Evolutionary conservation across 92 coral and sea anemone genomes (phyloP), one percentile per base, ranked within the genome.

Genomic region (Isaurus tuberculatus): DNA sequence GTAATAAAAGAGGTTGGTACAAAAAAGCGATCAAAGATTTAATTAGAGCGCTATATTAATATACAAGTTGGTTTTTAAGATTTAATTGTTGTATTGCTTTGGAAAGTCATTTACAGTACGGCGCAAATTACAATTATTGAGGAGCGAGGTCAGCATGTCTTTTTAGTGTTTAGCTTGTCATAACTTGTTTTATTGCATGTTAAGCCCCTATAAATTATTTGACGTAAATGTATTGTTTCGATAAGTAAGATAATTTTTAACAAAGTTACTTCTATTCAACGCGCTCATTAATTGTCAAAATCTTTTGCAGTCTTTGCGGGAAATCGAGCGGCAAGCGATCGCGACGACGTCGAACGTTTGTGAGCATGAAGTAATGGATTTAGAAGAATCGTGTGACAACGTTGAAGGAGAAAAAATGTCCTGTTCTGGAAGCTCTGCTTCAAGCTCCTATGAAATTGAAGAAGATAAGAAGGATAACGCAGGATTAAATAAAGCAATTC

Each of bases 201-300:
- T 3, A 36, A 53, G 63, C 63, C 20, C 63, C 27, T 53, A n/a
- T 23, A 53, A 53, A 53, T n/a, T 53, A n/a, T 53, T n/a, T 53
- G 8, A 53, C 27, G 5, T 19, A 17, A 53, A 53, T 53, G 63
- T 2, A 17, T 53, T 53, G 63, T 53, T 53, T 53, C 26, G 63
- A n/a, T 53, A 0, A 53, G 63, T 19, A 53, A 53, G 4, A 53
- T 53, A n/a, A 3, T 53, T 53, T 53, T 65, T 27, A 31, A 9
- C 33, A 65, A 31, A 65, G 70, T 27, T 65, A 65, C 11, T 29
- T 65, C 70, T 31, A 73, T 51, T 25, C 58, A 49, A 49, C 58
- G 58, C 58, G 58, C 58, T 49, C 58, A 49, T 49, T 49, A 49
- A 49, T 49, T 49, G 58, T 49, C 58, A 49, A 49, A 17, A 49